Percentiles rank a stretch among this genome's conserved stretches.
Evolutionary conservation across 2,797 vertebrate genomes (phyloP).

Genomic region (Argentina silus): DNA sequence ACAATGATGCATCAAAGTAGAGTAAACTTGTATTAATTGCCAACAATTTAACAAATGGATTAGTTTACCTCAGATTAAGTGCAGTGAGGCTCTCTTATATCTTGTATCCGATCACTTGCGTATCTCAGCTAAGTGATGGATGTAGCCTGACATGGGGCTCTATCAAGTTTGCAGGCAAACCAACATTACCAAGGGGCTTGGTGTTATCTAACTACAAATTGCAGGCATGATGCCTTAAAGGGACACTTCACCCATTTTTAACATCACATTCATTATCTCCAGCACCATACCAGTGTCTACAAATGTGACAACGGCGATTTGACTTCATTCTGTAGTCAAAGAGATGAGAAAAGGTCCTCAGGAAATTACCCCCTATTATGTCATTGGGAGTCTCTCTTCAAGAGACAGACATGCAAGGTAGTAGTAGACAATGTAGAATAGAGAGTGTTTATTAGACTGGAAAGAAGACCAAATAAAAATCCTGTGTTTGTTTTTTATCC

Average conservation of each 20-base stretch:
- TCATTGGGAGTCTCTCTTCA: constrained; percentile 21
- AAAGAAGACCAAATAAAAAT: constrained; percentile 67
- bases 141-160: constrained; percentile 49
- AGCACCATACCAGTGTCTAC: too few species aligned
- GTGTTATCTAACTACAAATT: constrained; percentile 42
- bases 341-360: too few species aligned
- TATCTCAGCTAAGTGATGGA: constrained; percentile 62
- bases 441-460: constrained; percentile 62
- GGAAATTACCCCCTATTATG: too few species aligned
- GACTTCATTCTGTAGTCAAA: too few species aligned
- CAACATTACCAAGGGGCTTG: constrained; percentile 48
- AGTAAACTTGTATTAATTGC: constrained; percentile 63
- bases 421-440: constrained; percentile 64
- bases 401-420: constrained; percentile 45
- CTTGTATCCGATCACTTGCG: constrained; percentile 63
- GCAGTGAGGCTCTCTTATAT: constrained; percentile 48
- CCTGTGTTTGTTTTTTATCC: constrained; percentile 66
- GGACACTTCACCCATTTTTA: neutral
- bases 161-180: constrained; percentile 58
- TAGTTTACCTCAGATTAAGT: constrained; percentile 65
- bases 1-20: constrained; percentile 55
- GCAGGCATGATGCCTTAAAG: constrained; percentile 39
- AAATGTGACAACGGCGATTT: too few species aligned
- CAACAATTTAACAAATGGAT: constrained; percentile 68
- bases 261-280: too few species aligned